phyloP scores from a whole-genome alignment of 2,797 vertebrate genomes.

The Melanotaenia parkinsoni region DNA sequence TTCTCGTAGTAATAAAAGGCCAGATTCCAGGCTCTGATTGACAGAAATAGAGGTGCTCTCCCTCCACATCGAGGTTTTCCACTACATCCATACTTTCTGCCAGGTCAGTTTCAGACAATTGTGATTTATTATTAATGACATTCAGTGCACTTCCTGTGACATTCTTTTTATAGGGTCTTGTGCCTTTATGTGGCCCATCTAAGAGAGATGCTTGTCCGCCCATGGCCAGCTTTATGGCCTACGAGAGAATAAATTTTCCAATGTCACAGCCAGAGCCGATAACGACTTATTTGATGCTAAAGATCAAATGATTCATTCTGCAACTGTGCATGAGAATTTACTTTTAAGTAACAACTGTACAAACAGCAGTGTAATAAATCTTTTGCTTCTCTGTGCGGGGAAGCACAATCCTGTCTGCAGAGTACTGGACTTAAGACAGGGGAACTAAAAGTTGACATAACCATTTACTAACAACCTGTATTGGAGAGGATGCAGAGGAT shows the following conservation, averaged over 20 bases:
- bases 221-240: conserved; percentile 75
- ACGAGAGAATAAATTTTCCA: conserved; percentile 77
- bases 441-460: conserved; percentile 57
- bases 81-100: conserved; percentile 69
- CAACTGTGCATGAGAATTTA: conserved; percentile 78
- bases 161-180: conserved; percentile 84
- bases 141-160: conserved; percentile 83
- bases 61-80: conserved; percentile 64
- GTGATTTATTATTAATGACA: conserved; percentile 87
- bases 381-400: conserved; percentile 44
- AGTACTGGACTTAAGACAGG: conserved; percentile 62
- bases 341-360: conserved; percentile 74
- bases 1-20: conserved; percentile 83
- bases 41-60: conserved; percentile 79
- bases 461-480: conserved; percentile 63
- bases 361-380: conserved; percentile 67
- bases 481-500: conserved; percentile 39
- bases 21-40: conserved; percentile 78
- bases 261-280: conserved; percentile 73
- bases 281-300: conserved; percentile 75
- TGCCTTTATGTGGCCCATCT: conserved; percentile 81
- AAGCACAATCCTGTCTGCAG: conserved; percentile 60
- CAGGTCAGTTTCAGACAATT: conserved; percentile 81
- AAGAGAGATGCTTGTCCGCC: conserved; percentile 76
- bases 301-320: conserved; percentile 80